A percentile compares a stretch with the other conserved stretches of the same genome.
Evolutionary conservation across 2,113 vertebrate species (phyloP).

Genomic region (Phalacrocorax aristotelis): DNA sequence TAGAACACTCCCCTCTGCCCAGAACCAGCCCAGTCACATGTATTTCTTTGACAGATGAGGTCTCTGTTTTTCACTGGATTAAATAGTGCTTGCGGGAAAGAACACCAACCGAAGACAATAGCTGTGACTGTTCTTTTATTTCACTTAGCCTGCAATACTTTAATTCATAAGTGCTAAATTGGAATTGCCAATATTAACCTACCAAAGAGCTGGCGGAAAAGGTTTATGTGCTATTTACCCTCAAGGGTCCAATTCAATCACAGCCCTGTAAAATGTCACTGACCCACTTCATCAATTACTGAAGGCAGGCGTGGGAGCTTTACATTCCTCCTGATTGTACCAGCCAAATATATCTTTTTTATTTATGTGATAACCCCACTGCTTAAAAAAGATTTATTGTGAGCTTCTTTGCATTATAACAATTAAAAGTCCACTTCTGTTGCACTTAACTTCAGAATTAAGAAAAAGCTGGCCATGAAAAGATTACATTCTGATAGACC

Average conservation of each 20-base stretch:
- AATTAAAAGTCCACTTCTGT: not conserved
- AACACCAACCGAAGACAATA: not conserved
- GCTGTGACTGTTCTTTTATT: slow-evolving; percentile 37
- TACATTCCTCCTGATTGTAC: not conserved
- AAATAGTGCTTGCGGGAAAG: not conserved
- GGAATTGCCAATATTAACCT: slow-evolving; percentile 59
- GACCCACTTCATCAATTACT: slow-evolving; percentile 68
- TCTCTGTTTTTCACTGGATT: slow-evolving; percentile 40
- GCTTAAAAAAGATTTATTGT: not conserved
- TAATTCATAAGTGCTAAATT: slow-evolving; percentile 52
- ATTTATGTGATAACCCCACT: not conserved
- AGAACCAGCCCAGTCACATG: not conserved
- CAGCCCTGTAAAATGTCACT: slow-evolving; percentile 69
- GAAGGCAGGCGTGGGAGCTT: slow-evolving; percentile 17
- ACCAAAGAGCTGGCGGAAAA: slow-evolving; percentile 34
- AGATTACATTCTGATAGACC: not conserved
- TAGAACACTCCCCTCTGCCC: not conserved
- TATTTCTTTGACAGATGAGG: slow-evolving; percentile 35
- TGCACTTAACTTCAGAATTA: not conserved
- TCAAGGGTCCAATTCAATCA: slow-evolving; percentile 49
- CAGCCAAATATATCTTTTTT: not conserved
- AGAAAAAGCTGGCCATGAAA: not conserved
- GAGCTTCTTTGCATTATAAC: not conserved
- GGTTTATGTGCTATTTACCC: slow-evolving; percentile 53
- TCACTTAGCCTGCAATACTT: slow-evolving; percentile 60